These are phyloP conservation scores for Laticauda laticaudata DNA, from an alignment of 2,113 vertebrate genomes.

Conservation along the genomic window DNA sequence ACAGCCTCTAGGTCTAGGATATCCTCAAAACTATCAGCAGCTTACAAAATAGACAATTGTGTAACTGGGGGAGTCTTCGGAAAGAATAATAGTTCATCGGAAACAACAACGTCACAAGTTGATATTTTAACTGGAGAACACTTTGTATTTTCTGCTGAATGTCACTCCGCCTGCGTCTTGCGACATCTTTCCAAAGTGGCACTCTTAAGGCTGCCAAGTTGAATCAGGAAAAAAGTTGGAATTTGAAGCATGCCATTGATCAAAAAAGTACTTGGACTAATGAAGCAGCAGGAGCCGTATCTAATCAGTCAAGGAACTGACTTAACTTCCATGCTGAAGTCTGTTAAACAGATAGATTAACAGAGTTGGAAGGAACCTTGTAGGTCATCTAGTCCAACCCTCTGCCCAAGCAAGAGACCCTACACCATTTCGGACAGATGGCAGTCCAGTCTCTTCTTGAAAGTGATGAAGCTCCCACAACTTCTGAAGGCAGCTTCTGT, in stretches of 20 bases:
- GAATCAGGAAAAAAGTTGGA: not conserved
- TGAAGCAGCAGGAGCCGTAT: not conserved
- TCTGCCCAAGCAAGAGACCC: too few species aligned
- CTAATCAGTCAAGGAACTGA: not conserved
- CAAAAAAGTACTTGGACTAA: not conserved
- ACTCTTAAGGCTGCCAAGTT: not conserved
- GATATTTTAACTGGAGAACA: not conserved
- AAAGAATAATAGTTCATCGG: not conserved
- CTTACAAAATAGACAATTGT: not conserved
- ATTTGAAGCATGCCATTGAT: not conserved
- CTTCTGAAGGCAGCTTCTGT: too few species aligned
- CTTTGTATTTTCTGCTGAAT: not conserved
- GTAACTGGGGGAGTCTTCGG: not conserved
- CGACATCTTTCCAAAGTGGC: not conserved
- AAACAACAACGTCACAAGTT: not conserved
- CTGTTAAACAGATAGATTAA: too few species aligned
- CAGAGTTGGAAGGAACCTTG: too few species aligned
- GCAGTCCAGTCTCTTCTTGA: too few species aligned
- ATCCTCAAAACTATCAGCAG: not conserved
- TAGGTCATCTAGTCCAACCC: too few species aligned
- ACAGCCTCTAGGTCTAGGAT: too few species aligned
- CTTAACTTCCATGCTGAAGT: not conserved
- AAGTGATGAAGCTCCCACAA: too few species aligned
- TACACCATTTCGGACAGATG: too few species aligned
- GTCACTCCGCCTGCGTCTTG: rapidly evolving